These are phyloP conservation scores for Vesta saturnalis DNA, from an alignment of 2,888 invertebrate genomes.

Conservation along the genomic window DNA sequence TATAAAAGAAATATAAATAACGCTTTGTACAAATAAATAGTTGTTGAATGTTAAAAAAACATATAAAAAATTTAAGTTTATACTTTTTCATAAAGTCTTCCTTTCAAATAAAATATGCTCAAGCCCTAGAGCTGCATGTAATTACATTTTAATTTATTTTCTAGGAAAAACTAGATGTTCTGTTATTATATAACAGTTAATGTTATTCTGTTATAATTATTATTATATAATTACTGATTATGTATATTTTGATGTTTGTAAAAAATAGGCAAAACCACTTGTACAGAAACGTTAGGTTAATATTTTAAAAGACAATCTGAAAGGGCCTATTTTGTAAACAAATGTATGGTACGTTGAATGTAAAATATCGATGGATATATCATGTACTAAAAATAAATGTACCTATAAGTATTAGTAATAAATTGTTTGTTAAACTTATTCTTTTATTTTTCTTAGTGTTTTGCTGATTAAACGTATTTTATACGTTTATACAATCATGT, in stretches of 20 bases:
- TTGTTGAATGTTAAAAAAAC: slow-evolving; percentile 30
- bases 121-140: slow-evolving; percentile 20
- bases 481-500: too few species aligned
- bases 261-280: slow-evolving; percentile 17
- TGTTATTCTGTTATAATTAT: slow-evolving; percentile 10
- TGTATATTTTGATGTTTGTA: slow-evolving; percentile 16
- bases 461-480: too few species aligned
- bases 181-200: slow-evolving; percentile 27
- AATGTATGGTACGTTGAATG: slow-evolving; percentile 41
- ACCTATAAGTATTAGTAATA: slow-evolving; percentile 51
- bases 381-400: slow-evolving; percentile 53
- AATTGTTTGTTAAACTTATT: slow-evolving; percentile 53
- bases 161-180: slow-evolving; percentile 18
- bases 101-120: slow-evolving; percentile 30
- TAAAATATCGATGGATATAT: slow-evolving; percentile 45
- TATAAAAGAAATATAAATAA: slow-evolving; percentile 15
- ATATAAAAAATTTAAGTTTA: slow-evolving; percentile 19
- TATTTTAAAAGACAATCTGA: slow-evolving; percentile 58
- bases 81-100: slow-evolving; percentile 29
- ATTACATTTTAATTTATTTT: slow-evolving; percentile 15
- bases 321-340: slow-evolving; percentile 61
- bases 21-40: slow-evolving; percentile 31
- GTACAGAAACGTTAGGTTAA: slow-evolving; percentile 33
- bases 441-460: too few species aligned
- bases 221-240: slow-evolving; percentile 26